Evolutionary conservation across 2,888 invertebrate species (phyloP).

Genomic region (Microctonus hyperodae): DNA sequence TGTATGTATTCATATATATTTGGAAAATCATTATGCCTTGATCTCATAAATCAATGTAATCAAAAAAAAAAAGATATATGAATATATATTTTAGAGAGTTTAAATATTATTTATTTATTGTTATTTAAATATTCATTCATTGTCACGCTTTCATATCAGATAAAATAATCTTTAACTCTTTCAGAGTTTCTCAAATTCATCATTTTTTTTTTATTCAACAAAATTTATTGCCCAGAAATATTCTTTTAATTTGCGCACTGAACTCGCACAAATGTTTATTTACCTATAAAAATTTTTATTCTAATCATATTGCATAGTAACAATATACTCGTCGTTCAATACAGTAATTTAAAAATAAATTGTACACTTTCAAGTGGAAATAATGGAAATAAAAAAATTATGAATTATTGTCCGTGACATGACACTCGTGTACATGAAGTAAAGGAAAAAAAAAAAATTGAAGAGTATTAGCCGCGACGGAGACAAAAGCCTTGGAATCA

Average conservation of each 20-base stretch:
- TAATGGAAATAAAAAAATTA: neutral
- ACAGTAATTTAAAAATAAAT: neutral
- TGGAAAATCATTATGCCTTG: neutral
- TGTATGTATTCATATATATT: neutral
- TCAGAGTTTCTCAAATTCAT: slow-evolving; percentile 3
- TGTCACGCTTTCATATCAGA: slow-evolving; percentile 33
- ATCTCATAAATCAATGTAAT: neutral
- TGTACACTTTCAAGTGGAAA: neutral
- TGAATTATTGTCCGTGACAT: neutral
- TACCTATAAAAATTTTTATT: neutral
- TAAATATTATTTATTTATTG: slow-evolving; percentile 1
- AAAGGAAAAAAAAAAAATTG: neutral
- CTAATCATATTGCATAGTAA: neutral
- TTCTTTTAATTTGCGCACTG: neutral
- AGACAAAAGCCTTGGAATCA: slow-evolving; percentile 21
- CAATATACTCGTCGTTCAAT: neutral
- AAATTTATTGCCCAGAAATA: neutral
- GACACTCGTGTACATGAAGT: neutral
- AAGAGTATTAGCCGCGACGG: slow-evolving; percentile 5
- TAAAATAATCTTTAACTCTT: neutral
- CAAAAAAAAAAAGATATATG: neutral
- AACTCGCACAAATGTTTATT: neutral
- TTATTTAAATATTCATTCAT: slow-evolving; percentile 5
- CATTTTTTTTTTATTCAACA: neutral
- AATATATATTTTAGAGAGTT: neutral